Conservation (phyloP, 92 coral and sea anemone genomes). For the Porites evermanni region DNA sequence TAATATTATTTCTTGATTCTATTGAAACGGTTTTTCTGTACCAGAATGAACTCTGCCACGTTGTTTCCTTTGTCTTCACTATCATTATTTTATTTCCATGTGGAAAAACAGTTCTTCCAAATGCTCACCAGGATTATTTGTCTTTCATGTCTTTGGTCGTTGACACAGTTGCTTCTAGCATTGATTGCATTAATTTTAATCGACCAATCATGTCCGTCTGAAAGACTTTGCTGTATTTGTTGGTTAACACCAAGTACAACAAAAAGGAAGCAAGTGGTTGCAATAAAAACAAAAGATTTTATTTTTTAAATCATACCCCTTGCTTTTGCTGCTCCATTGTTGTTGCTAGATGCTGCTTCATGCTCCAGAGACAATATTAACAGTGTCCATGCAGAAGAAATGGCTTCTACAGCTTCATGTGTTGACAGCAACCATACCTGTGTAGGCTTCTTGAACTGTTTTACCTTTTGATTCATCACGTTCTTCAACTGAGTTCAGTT, state of each 20-base stretch:
- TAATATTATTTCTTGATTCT: constrained; percentile 24
- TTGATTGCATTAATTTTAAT: constrained; percentile 31
- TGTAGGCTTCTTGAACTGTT: constrained; percentile 52
- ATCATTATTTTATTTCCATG: constrained; percentile 37
- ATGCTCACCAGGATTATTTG: constrained; percentile 26
- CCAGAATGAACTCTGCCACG: constrained; percentile 34
- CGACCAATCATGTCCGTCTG: constrained; percentile 38
- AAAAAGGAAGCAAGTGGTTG: constrained; percentile 51
- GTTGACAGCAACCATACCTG: constrained; percentile 37
- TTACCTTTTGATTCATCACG: constrained; percentile 53
- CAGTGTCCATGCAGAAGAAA: constrained; percentile 45
- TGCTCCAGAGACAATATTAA: constrained; percentile 42
- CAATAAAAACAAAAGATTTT: constrained; percentile 36
- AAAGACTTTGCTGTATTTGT: constrained; percentile 43
- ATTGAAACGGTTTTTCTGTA: constrained; percentile 43
- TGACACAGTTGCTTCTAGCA: constrained; percentile 48
- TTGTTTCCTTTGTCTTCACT: constrained; percentile 52
- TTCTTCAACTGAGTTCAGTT: constrained; percentile 19
- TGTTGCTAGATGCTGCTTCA: constrained; percentile 45
- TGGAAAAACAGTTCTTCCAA: constrained; percentile 22
- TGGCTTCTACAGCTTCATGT: constrained; percentile 42
- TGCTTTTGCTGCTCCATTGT: constrained; percentile 29
- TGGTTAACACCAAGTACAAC: constrained; percentile 38
- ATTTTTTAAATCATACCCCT: constrained; percentile 47
- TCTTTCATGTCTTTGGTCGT: constrained; percentile 31